A percentile compares a stretch with the other conserved stretches of the same genome.
phyloP scores from a whole-genome alignment of 2,888 invertebrate species.

The Julus scandinavius region DNA sequence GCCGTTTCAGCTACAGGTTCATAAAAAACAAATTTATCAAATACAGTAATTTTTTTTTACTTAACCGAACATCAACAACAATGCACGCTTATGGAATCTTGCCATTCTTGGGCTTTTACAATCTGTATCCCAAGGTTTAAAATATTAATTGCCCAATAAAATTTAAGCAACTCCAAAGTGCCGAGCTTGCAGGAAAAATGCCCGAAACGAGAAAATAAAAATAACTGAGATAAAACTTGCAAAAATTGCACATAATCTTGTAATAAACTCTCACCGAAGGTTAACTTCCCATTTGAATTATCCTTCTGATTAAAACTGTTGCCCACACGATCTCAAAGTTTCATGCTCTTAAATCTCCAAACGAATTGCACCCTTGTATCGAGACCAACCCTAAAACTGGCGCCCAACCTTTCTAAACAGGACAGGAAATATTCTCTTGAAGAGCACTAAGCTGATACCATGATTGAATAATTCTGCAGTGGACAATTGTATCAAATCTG shows the following conservation, averaged over 20 bases:
- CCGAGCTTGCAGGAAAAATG: not conserved
- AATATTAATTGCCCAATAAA: slow-evolving; percentile 5
- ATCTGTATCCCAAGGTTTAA: slow-evolving; percentile 24
- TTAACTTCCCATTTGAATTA: slow-evolving; percentile 1
- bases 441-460: not conserved
- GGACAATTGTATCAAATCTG: too few species aligned
- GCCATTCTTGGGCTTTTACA: not conserved
- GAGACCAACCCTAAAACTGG: not conserved
- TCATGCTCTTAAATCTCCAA: not conserved
- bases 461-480: too few species aligned
- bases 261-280: not conserved
- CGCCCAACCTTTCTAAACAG: not conserved
- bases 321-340: not conserved
- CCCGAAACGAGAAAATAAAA: not conserved
- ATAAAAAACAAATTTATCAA: slow-evolving; percentile 28
- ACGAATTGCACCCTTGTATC: not conserved
- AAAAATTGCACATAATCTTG: not conserved
- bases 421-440: not conserved
- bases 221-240: not conserved
- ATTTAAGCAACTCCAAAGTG: not conserved
- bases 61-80: not conserved
- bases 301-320: not conserved
- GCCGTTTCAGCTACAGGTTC: slow-evolving; percentile 27
- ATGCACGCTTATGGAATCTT: not conserved
- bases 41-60: not conserved